Evolutionary conservation across 1,140 invertebrate species (phyloP).

Genomic region (Pristionchus pacificus): DNA sequence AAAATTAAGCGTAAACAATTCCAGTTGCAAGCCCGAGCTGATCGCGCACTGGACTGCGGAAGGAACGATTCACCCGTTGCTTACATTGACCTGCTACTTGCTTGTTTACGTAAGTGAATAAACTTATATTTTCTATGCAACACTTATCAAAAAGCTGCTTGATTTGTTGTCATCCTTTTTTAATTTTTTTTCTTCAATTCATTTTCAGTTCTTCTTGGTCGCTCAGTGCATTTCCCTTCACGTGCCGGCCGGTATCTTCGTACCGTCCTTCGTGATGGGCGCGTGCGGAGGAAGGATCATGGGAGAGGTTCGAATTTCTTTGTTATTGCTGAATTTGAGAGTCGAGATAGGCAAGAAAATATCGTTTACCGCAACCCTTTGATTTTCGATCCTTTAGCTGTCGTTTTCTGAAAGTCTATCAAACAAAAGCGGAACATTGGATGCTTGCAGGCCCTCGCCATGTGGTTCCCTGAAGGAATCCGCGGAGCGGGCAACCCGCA

Average conservation of each 20-base stretch:
- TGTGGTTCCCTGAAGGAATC: slow-evolving; percentile 78
- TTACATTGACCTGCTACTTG: slow-evolving; percentile 44
- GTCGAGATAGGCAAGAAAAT: too few species aligned
- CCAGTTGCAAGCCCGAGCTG: slow-evolving; percentile 31
- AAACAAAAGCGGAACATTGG: too few species aligned
- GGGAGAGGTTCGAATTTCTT: slow-evolving; percentile 82
- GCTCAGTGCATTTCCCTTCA: slow-evolving; percentile 91
- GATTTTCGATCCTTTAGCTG: too few species aligned
- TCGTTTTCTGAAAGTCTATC: too few species aligned
- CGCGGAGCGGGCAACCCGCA: slow-evolving; percentile 64
- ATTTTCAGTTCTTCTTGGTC: slow-evolving; percentile 79
- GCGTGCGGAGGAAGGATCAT: slow-evolving; percentile 85
- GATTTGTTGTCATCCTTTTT: not conserved
- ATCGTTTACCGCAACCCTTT: too few species aligned
- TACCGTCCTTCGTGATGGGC: slow-evolving; percentile 88
- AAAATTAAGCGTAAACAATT: not conserved
- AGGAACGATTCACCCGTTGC: slow-evolving; percentile 17
- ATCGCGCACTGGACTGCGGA: slow-evolving; percentile 45
- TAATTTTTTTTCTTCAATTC: slow-evolving; percentile 16
- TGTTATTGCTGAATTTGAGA: too few species aligned
- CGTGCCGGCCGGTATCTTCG: slow-evolving; percentile 89
- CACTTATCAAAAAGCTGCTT: not conserved
- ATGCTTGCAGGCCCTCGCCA: slow-evolving; percentile 3
- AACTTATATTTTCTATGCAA: not conserved
- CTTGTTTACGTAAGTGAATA: slow-evolving; percentile 45